phyloP scores from a whole-genome alignment of 2,113 vertebrate genomes.

The Muntiacus reevesi region DNA sequence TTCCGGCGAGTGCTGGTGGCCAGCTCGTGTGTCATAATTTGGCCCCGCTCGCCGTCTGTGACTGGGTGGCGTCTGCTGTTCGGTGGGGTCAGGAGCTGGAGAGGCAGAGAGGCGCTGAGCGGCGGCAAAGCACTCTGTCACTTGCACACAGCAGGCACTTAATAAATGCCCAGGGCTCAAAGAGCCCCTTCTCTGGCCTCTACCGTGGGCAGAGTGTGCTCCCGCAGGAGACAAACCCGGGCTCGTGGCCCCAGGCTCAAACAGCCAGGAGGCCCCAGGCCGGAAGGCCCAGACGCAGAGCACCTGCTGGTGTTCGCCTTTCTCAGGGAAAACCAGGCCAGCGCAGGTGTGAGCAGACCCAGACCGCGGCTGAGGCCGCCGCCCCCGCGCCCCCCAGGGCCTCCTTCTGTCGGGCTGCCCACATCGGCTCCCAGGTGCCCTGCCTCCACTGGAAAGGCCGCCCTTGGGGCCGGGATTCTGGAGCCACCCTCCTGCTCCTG shows the following conservation, averaged over 20 bases:
- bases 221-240: not conserved
- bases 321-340: not conserved
- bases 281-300: not conserved
- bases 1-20: too few relatives aligned
- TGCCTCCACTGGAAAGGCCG: not conserved
- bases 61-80: not conserved
- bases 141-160: not conserved
- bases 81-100: rapidly evolving
- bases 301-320: too few relatives aligned
- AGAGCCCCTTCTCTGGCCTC: not conserved
- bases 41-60: not conserved
- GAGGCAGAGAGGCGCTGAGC: not conserved
- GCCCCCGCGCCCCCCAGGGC: rapidly evolving
- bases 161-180: not conserved
- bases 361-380: not conserved
- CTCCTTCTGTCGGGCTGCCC: not conserved
- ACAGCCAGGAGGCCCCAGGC: not conserved
- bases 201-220: too few relatives aligned
- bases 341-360: not conserved
- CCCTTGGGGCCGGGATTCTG: not conserved
- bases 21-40: not conserved
- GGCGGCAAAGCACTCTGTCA: rapidly evolving
- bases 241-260: not conserved
- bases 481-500: not conserved
- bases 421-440: not conserved